Evolutionary conservation across 2,888 invertebrate species (phyloP).

Genomic region (Cremastobaeus sp.): DNA sequence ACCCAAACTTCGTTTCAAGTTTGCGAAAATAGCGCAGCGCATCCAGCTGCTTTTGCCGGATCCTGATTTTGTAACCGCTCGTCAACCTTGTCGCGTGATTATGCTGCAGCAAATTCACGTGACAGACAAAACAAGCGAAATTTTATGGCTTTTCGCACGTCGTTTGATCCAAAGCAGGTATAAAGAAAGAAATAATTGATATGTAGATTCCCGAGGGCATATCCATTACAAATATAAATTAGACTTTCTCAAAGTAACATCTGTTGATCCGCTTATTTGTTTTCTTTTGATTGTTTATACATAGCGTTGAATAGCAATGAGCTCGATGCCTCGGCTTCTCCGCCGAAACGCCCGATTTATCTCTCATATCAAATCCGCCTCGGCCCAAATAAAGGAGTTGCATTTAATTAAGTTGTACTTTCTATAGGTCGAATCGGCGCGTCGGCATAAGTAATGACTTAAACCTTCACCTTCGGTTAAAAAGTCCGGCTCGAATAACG

Average conservation of each 20-base stretch:
- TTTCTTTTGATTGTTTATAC: conserved; percentile 2
- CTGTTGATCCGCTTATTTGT: neutral
- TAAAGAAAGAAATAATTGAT: neutral
- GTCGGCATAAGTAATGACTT: too few relatives aligned
- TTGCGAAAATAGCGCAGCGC: too few relatives aligned
- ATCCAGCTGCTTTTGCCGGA: too few relatives aligned
- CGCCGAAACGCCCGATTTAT: neutral
- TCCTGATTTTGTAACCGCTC: too few relatives aligned
- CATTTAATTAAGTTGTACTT: neutral
- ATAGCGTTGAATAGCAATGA: neutral
- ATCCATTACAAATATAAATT: conserved; percentile 3
- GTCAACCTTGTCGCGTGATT: too few relatives aligned
- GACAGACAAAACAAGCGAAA: conserved; percentile 9
- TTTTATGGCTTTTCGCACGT: conserved; percentile 2
- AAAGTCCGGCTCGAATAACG: too few relatives aligned
- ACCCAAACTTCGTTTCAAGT: too few relatives aligned
- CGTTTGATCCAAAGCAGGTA: conserved; percentile 8
- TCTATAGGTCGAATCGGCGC: too few relatives aligned
- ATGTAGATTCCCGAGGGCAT: neutral
- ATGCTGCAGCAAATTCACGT: too few relatives aligned
- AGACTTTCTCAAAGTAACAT: neutral
- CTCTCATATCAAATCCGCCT: neutral
- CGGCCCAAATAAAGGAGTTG: neutral
- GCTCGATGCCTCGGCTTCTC: neutral
- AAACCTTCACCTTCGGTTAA: too few relatives aligned